A percentile compares a stretch with the other conserved stretches of the same genome.
Evolutionary conservation across 1,140 invertebrate species (phyloP).

Genomic region (Hestina assimilis): DNA sequence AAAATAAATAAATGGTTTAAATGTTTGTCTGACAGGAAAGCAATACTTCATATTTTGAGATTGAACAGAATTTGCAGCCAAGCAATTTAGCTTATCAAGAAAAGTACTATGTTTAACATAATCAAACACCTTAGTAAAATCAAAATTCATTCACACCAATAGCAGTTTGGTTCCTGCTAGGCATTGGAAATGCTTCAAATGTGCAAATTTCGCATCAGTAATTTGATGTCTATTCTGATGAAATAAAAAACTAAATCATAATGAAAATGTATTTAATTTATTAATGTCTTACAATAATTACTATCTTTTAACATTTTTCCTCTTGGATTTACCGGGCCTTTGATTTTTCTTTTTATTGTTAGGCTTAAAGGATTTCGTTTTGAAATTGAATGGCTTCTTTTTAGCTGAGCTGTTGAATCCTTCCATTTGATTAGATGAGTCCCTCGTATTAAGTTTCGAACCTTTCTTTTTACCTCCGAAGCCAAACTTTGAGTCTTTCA

Average conservation of each 20-base stretch:
- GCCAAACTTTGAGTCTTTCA: constrained; percentile 94
- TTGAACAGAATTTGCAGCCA: too few relatives aligned
- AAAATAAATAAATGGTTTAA: too few relatives aligned
- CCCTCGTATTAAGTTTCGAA: constrained; percentile 91
- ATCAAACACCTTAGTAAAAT: too few relatives aligned
- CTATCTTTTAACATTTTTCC: constrained; percentile 80
- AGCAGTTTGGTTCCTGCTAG: too few relatives aligned
- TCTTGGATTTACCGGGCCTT: constrained; percentile 81
- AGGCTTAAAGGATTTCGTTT: constrained; percentile 58
- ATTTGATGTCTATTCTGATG: too few relatives aligned
- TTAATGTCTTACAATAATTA: background rate
- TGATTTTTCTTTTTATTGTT: constrained; percentile 66
- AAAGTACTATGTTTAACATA: too few relatives aligned
- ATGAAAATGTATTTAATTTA: constrained; percentile 16
- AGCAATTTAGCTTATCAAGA: too few relatives aligned
- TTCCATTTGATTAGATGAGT: constrained; percentile 85
- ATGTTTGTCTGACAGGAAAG: too few relatives aligned
- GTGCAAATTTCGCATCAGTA: background rate
- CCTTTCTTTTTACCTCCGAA: constrained; percentile 97
- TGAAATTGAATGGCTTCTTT: constrained; percentile 57
- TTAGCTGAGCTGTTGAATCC: constrained; percentile 79
- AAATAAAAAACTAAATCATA: background rate
- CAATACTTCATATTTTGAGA: too few relatives aligned
- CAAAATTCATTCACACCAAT: too few relatives aligned
- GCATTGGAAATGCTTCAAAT: too few relatives aligned